Conservation (phyloP, 2,888 invertebrate species). For the Dryomyza anilis region DNA sequence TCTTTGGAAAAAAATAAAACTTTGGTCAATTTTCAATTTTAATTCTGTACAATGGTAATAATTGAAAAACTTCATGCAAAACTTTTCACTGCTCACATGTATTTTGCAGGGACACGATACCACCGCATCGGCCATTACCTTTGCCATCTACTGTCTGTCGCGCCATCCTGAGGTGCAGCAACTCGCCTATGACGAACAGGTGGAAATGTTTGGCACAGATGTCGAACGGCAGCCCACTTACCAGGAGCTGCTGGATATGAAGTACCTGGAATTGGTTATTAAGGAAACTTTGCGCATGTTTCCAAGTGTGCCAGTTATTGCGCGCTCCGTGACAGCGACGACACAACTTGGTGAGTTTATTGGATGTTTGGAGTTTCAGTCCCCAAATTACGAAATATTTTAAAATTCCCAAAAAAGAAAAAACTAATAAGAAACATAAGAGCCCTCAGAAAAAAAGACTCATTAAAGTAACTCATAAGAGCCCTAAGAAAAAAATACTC, state of each 20-base stretch:
- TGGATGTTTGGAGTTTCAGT: too few species aligned
- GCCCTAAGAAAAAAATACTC: too few species aligned
- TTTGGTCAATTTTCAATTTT: too few species aligned
- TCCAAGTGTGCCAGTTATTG: slow-evolving; percentile 53
- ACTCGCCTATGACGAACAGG: slow-evolving; percentile 63
- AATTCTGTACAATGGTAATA: too few species aligned
- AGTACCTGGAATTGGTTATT: slow-evolving; percentile 50
- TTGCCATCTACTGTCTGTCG: slow-evolving; percentile 63
- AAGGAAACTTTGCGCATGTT: slow-evolving; percentile 51
- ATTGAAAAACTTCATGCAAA: too few species aligned
- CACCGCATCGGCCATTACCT: slow-evolving; percentile 65
- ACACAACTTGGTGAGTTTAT: slow-evolving; percentile 46
- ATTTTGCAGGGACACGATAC: slow-evolving; percentile 65
- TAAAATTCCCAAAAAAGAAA: neutral
- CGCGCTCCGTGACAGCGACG: slow-evolving; percentile 36
- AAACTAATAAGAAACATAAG: neutral
- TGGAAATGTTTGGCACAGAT: slow-evolving; percentile 58
- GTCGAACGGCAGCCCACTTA: slow-evolving; percentile 41
- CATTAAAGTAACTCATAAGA: too few species aligned
- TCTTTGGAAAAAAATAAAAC: too few species aligned
- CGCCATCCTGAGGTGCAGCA: slow-evolving; percentile 63
- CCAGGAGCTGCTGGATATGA: slow-evolving; percentile 47
- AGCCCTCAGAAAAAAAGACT: neutral
- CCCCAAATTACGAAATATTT: too few species aligned
- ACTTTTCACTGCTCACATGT: too few species aligned